These are phyloP conservation scores for Dipodomys ordii DNA, from an alignment of 2,113 vertebrate species.

Conservation along the genomic window DNA sequence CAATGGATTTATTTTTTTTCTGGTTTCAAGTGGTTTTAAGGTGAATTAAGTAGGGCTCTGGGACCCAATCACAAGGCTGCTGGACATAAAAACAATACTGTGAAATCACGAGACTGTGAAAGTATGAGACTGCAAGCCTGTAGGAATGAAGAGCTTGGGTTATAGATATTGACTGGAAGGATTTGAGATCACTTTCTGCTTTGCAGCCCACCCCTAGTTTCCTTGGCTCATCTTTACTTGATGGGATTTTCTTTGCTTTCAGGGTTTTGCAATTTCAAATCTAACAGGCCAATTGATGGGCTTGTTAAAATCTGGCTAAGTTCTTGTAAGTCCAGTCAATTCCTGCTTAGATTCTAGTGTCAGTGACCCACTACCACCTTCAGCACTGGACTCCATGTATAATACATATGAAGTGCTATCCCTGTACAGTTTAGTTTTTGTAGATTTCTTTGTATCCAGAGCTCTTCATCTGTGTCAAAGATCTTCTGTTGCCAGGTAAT, in stretches of 20 bases:
- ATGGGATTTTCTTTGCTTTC: background rate
- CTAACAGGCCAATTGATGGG: background rate
- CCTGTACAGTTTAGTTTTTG: background rate
- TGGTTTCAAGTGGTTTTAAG: background rate
- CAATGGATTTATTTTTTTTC: background rate
- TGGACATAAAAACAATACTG: background rate
- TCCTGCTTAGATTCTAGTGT: background rate
- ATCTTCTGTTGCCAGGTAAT: background rate
- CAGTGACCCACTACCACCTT: background rate
- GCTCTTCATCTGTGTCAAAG: background rate
- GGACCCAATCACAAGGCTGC: background rate
- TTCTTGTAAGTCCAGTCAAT: background rate
- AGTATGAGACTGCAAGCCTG: background rate
- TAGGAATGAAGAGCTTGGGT: background rate
- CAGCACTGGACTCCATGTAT: background rate
- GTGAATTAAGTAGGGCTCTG: background rate
- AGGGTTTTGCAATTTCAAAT: background rate
- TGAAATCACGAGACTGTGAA: background rate
- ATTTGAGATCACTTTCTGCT: background rate
- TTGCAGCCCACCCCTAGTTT: background rate
- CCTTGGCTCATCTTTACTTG: background rate
- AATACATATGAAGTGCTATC: background rate
- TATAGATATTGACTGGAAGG: background rate
- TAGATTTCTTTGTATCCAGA: background rate
- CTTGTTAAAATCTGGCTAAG: background rate